Conservation (phyloP, 2,888 invertebrate genomes). For the Scaptomyza tumidula region DNA sequence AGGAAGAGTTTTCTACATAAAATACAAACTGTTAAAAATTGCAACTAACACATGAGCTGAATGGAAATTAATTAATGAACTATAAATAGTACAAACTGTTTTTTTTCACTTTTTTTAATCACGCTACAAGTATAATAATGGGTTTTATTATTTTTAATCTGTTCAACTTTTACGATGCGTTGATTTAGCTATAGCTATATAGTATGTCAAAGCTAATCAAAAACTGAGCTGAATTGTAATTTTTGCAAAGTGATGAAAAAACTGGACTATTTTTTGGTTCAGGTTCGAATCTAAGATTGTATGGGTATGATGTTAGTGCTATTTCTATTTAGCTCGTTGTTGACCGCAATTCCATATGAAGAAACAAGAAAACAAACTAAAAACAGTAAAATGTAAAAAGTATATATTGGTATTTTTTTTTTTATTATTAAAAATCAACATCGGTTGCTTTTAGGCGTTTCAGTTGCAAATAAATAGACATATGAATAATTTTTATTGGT, state of each 20-base stretch:
- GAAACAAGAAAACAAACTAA: not conserved
- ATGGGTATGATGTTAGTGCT: constrained; percentile 7
- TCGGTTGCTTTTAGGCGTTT: constrained; percentile 29
- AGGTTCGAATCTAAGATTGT: constrained; percentile 13
- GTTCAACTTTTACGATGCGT: not conserved
- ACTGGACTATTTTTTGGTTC: constrained; percentile 11
- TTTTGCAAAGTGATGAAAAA: constrained; percentile 15
- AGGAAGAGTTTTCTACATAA: constrained; percentile 47
- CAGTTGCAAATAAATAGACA: constrained; percentile 54
- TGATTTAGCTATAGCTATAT: not conserved
- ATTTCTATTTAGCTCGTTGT: constrained; percentile 22
- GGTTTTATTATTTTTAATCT: not conserved
- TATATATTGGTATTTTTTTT: constrained; percentile 13
- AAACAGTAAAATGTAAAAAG: constrained; percentile 22
- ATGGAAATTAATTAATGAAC: constrained; percentile 10
- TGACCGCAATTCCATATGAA: constrained; percentile 14
- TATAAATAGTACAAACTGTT: not conserved
- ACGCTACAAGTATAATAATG: constrained; percentile 6
- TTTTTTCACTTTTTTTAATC: not conserved
- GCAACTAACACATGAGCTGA: constrained; percentile 35
- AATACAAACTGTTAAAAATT: constrained; percentile 47
- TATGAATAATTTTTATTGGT: constrained; percentile 61
- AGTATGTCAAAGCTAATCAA: not conserved
- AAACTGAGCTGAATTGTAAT: constrained; percentile 6
- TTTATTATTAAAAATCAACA: constrained; percentile 27